These are phyloP conservation scores for Notothenia rossii DNA, from an alignment of 2,113 vertebrate genomes.

Conservation along the genomic window DNA sequence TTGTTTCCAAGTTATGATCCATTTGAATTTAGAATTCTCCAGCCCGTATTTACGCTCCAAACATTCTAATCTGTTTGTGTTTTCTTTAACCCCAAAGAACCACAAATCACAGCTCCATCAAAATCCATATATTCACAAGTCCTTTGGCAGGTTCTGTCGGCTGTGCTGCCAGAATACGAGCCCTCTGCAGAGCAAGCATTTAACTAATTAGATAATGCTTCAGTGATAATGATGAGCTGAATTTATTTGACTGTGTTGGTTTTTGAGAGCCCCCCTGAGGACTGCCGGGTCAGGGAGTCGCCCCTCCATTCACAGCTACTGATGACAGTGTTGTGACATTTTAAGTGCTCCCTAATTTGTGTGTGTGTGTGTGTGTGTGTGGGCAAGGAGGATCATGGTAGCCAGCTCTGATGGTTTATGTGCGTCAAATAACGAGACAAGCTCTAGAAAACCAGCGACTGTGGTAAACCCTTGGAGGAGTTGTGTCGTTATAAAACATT, in stretches of 20 bases:
- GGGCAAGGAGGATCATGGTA: constrained; percentile 7
- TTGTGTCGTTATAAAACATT: constrained; percentile 32
- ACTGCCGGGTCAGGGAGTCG: constrained; percentile 19
- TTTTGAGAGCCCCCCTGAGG: constrained; percentile 27
- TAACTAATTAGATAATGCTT: constrained; percentile 57
- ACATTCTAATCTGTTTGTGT: constrained; percentile 1
- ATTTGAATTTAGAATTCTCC: constrained; percentile 18
- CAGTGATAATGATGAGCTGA: constrained; percentile 27
- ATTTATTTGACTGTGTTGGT: constrained; percentile 47
- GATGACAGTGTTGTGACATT: constrained; percentile 56
- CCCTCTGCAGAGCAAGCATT: constrained; percentile 45
- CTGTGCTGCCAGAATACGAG: constrained; percentile 25
- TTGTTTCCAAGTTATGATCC: constrained; percentile 8
- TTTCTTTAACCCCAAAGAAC: constrained; percentile 22
- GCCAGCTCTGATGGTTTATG: constrained; percentile 33
- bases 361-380: constrained; percentile 11
- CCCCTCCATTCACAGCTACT: constrained; percentile 38
- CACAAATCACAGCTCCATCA: constrained; percentile 55
- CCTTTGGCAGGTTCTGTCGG: constrained; percentile 18
- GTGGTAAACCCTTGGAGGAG: constrained; percentile 5
- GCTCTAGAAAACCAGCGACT: constrained; percentile 4
- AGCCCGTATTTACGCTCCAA: constrained; percentile 1
- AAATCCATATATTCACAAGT: constrained; percentile 30
- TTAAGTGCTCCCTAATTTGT: constrained; percentile 55
- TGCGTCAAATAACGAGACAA: constrained; percentile 25